Evolutionary conservation across 2,888 invertebrate genomes (phyloP), one percentile per base, ranked within the genome.

Genomic region (Leptodirus hochenwartii): DNA sequence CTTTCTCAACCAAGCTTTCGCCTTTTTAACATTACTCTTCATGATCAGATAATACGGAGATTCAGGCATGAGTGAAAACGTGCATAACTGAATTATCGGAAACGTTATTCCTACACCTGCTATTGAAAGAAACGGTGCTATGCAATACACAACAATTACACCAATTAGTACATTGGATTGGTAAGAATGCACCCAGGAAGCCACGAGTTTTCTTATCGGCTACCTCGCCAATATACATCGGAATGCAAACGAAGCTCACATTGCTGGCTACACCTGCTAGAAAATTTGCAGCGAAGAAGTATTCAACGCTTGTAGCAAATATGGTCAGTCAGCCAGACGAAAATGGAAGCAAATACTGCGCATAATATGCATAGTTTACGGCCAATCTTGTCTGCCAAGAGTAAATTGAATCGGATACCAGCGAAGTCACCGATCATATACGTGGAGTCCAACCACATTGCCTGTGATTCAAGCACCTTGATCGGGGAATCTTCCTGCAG

Each of bases 201-300:
- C 56, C 56, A 20, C 54, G 37, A 17, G 54, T 52, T 37, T 50
- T 48, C 29, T 53, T 50, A 36, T 54, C 51, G 1, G 54, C 53
- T 27, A 54, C 49, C 39, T 56, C 54, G 2, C 50, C 51, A 5
- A 54, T 49, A 33, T 52, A 54, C 54, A 54, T 54, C 2, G 54
- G 56, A 2, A 51, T 53, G 23, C 50, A 49, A 4, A 56, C 54
- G 33, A 55, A 56, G 3, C 50, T 54, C 15, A 51, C 51, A 32
- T 55, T 53, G 8, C 51, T 52, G 6, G 53, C 52, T 32, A 53
- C 41, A 1, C 56, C 56, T 4, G 51, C 45, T 17, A 54, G 33
- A 29, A 54, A 50, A 23, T 54, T 43, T 1, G 56, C 54, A 1
- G 47, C 41, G 33, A 47, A 51, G 3, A 55, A 37, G 26, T 44